Evolutionary conservation across 1,140 invertebrate genomes (phyloP).

Genomic region (Philotrypesis tridentata): DNA sequence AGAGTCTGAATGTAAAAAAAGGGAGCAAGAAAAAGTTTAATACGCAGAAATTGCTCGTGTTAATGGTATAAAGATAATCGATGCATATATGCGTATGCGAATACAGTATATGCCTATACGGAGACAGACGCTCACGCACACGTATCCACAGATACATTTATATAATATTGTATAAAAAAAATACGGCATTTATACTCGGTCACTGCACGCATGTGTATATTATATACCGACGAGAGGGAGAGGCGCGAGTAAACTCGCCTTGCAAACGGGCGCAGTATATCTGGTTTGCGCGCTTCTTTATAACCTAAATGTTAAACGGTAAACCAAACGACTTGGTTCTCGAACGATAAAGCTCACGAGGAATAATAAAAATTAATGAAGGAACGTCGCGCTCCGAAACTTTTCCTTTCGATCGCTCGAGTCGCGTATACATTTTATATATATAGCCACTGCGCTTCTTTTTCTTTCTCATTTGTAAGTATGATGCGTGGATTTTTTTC

Average conservation of each 20-base stretch:
- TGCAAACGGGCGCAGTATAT: conserved; percentile 10
- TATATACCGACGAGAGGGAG: no score
- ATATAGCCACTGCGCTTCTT: not conserved
- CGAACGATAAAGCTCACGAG: not conserved
- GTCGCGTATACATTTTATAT: not conserved
- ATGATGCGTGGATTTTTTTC: not conserved
- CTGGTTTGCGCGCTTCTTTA: not conserved
- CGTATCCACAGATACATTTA: not conserved
- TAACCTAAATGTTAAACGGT: not conserved
- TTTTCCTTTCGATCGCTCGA: not conserved
- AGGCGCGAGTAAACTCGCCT: not conserved
- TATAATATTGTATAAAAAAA: conserved; percentile 10
- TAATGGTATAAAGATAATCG: not conserved
- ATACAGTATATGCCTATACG: not conserved
- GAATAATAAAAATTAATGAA: not conserved
- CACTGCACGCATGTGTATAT: not conserved
- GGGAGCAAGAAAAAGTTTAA: no score
- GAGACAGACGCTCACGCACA: not conserved
- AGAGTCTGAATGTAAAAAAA: conserved; percentile 7
- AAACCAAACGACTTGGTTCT: not conserved
- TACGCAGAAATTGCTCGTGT: not conserved
- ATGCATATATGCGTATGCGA: no score
- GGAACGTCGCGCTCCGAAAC: not conserved
- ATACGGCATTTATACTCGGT: conserved; percentile 15
- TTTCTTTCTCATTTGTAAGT: not conserved